Conservation (phyloP, 2,888 invertebrate species). For the Psylliodes chrysocephalus region DNA sequence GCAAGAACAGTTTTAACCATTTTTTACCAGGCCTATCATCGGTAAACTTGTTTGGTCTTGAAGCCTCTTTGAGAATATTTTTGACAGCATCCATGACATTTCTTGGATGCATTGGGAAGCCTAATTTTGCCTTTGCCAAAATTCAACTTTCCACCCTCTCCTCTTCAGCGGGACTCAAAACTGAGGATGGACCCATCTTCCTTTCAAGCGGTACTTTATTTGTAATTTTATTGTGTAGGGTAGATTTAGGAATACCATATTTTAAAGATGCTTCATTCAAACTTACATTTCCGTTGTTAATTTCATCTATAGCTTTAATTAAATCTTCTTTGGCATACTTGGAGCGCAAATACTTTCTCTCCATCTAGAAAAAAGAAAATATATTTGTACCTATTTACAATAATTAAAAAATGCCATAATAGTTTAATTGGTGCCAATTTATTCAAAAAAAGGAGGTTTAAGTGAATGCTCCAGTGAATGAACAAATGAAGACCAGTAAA, state of each 20-base stretch:
- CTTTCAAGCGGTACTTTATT: conserved; percentile 24
- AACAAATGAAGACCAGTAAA: no score
- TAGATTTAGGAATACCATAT: conserved; percentile 35
- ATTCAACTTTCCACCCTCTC: conserved; percentile 36
- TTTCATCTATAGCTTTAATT: not conserved
- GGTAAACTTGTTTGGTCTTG: conserved; percentile 18
- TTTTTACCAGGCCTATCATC: conserved; percentile 49
- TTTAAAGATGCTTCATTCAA: conserved; percentile 19
- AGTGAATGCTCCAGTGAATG: no score
- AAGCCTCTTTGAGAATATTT: no score
- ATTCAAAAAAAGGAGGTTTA: no score
- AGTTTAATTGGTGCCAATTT: no score
- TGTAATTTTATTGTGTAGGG: conserved; percentile 31
- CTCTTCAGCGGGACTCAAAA: conserved; percentile 29
- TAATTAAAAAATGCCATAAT: no score
- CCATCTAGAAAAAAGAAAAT: no score
- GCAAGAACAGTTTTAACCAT: conserved; percentile 50
- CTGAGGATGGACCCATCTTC: conserved; percentile 37
- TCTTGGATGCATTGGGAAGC: conserved; percentile 39
- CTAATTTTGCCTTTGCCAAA: conserved; percentile 35
- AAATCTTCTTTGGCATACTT: not conserved
- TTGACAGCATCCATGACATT: conserved; percentile 33
- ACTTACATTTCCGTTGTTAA: conserved; percentile 15
- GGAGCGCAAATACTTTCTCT: not conserved
- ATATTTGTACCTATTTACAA: no score